Evolutionary conservation across 2,113 vertebrate species (phyloP), one percentile per base, ranked within the genome.

Genomic region (Himantopus leucocephalus): DNA sequence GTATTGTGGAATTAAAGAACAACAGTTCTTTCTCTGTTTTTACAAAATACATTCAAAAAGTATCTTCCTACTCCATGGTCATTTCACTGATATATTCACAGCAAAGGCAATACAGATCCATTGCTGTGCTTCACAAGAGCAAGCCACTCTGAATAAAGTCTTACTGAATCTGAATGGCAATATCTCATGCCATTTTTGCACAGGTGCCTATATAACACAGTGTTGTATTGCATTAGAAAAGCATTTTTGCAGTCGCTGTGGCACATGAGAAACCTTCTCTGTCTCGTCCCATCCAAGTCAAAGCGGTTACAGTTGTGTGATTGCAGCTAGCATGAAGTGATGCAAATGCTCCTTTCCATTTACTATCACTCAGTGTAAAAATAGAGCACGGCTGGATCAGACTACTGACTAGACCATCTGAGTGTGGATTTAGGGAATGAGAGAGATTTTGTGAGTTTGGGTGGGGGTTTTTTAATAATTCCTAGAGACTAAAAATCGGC

Each of bases 171-270:
- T 19, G 1, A 35, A 32, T 10, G 20, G n/a, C 10, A 8, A 0
- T 30, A 39, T 39, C 39, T 14, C 45, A 20, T 0, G 0, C 47
- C 5, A 2, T 6, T 30, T 82, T 37, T 14, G 55, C 45, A 2
- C 32, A 27, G 55, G 14, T 55, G 10, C 39, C 80, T 17, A 29
- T 20, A 23, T 19, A 22, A 7, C 9, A 14, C 43, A 24, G 21
- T 6, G 19, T 9, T 8, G 12, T 16, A 39, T 9, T 73, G 30
- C 4, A 12, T n/a, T 30, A 37, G 62, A 9, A 67, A 48, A 48
- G 19, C 22, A 18, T 30, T 34, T 63, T 34, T 63, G 53, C 60
- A 1, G 64, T 15, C 39, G 0, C 60, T 5, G 41, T 14, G 41
- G 22, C 45, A 30, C 47, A 0, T 4, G 12, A 64, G 66, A 30